Base-by-base conservation (phyloP, 2,888 invertebrate genomes). In the Drosophila kuntzei region DNA sequence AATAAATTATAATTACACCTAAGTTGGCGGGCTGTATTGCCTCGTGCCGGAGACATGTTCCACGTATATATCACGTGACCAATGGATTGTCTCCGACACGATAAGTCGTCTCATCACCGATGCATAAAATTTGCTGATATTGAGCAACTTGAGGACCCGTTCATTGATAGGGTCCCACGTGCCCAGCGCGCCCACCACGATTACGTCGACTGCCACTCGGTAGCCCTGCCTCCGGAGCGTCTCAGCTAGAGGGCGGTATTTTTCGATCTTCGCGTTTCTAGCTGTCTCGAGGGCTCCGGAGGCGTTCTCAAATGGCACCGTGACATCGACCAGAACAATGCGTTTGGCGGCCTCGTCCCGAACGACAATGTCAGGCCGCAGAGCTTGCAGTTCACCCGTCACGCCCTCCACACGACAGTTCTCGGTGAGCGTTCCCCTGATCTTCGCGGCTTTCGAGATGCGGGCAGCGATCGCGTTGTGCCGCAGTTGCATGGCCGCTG, bases 231-330 rank as follows among this genome's bases (percentile, higher is more conserved):
- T 16, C 18, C 39, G 16, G 9, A 39, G 39, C 18, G 7, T 9
- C 37, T 37, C 37, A 9, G 37, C 37, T 18, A 39, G 39, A 9
- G 39, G 39, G 4, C 39, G 39, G 39, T 39, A 18, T 39, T 39
- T 39, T 9, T 39, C 39, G 0, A 18, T 11, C 16, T 39, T 39
- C 9, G 39, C 39, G 1, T 0, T 11, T 39, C 39, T 39, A 8
- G 39, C 39, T 16, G 39, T 1, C 3, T 18, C 39, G 9, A 39
- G 16, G 11, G 39, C 18, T 39, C 39, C 39, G 16, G 39, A 16
- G 18, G 18, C 39, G 18, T 39, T 18, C 9, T 39, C 18, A 7
- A 39, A 39, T 0, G 39, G 39, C 0, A 39, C 39, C 39, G 18
- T 39, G 39, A 39, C 39, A 18, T 39, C 39, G 0, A 39, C 3